Conservation (phyloP, 2,113 vertebrate species). For the Andinoacara biseriatus region DNA sequence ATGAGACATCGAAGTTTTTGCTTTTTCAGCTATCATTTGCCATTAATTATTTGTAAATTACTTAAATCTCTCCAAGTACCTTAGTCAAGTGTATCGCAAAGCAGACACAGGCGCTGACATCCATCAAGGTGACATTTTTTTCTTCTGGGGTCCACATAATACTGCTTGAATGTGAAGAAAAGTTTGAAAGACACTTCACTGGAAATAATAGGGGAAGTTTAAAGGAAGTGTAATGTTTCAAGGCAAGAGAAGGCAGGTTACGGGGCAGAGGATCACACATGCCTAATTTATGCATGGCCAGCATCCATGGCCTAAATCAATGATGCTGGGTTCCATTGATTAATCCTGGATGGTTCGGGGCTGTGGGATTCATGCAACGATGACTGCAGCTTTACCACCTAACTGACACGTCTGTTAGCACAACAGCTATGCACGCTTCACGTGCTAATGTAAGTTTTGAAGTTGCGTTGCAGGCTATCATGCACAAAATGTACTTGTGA, state of each 20-base stretch:
- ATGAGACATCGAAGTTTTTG: not conserved
- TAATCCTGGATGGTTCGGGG: conserved; percentile 51
- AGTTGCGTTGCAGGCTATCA: not conserved
- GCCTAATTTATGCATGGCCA: conserved; percentile 63
- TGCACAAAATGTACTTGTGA: conserved; percentile 1
- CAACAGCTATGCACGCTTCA: not conserved
- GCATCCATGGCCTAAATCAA: conserved; percentile 57
- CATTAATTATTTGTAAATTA: conserved; percentile 54
- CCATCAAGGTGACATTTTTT: conserved; percentile 13
- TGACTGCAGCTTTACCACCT: conserved; percentile 13
- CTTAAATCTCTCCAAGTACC: conserved; percentile 25
- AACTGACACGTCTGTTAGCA: not conserved
- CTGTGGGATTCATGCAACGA: conserved; percentile 12
- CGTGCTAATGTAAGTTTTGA: not conserved
- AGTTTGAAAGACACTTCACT: not conserved
- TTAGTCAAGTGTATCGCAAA: not conserved
- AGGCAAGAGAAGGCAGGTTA: conserved; percentile 20
- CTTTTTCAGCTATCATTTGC: conserved; percentile 9
- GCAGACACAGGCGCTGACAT: conserved; percentile 4
- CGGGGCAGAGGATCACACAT: conserved; percentile 40
- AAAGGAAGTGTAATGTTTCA: conserved; percentile 25
- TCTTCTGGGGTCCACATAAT: conserved; percentile 2
- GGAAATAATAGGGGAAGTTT: not conserved
- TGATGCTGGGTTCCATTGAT: conserved; percentile 67
- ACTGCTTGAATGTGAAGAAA: not conserved